Evolutionary conservation across 1,140 invertebrate genomes (phyloP).

Genomic region (Philotrypesis tridentata): DNA sequence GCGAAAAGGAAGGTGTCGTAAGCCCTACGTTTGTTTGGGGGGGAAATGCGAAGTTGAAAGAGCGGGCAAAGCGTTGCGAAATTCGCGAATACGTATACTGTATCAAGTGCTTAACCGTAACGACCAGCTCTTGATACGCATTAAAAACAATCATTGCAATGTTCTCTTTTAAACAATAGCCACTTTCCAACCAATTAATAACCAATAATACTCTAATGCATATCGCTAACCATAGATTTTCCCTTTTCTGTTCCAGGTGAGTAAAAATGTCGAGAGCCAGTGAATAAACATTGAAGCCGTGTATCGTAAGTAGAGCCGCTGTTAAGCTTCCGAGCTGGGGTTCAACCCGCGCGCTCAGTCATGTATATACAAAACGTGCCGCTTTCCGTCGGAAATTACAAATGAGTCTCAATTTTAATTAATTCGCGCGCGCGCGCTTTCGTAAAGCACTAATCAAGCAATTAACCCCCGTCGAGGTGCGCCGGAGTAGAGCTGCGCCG

Average conservation of each 20-base stretch:
- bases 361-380: too few species aligned
- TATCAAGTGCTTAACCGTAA: too few species aligned
- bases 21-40: not conserved
- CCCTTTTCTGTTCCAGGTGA: constrained; percentile 44
- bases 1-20: constrained; percentile 10
- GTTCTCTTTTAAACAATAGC: too few species aligned
- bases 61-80: too few species aligned
- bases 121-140: too few species aligned
- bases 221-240: not conserved
- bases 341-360: not conserved
- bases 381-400: not conserved
- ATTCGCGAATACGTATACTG: too few species aligned
- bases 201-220: not conserved
- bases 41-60: not conserved
- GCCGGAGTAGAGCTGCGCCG: too few species aligned
- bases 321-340: too few species aligned
- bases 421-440: not conserved
- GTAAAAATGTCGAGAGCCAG: not conserved
- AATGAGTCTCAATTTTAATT: not conserved
- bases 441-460: not conserved
- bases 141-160: too few species aligned
- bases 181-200: too few species aligned
- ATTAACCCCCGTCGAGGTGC: not conserved
- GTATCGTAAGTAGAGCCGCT: not conserved
- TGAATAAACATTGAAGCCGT: not conserved